phyloP scores from a whole-genome alignment of 2,888 invertebrate genomes.

The Dioctria linearis region DNA sequence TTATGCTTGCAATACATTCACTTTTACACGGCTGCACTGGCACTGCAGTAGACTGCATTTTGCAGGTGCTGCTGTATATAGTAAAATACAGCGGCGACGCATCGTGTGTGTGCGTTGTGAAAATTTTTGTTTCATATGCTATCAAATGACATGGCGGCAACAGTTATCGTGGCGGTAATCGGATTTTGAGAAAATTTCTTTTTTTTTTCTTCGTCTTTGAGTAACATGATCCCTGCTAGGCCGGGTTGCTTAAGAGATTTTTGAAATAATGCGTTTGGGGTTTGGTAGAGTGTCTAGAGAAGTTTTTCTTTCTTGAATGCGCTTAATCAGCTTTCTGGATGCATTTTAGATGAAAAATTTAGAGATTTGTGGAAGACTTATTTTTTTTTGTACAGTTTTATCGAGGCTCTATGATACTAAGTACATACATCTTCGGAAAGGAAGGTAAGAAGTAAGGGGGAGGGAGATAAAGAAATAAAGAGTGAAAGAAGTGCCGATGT shows the following conservation, averaged over 20 bases:
- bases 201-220: background rate
- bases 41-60: background rate
- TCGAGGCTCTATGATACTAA: no score
- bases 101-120: background rate
- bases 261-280: no score
- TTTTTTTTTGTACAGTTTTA: no score
- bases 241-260: background rate
- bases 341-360: conserved; percentile 10
- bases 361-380: no score
- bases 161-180: conserved; percentile 5
- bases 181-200: conserved; percentile 11
- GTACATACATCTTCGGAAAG: no score
- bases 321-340: conserved; percentile 36
- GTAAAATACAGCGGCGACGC: background rate
- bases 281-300: background rate
- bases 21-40: conserved; percentile 17
- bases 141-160: background rate
- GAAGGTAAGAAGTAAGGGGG: no score
- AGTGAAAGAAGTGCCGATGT: no score
- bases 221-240: background rate
- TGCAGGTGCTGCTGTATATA: conserved; percentile 22
- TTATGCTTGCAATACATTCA: conserved; percentile 48
- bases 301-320: conserved; percentile 11
- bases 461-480: no score
- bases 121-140: no score